Base-by-base conservation (phyloP, 2,888 invertebrate species). In the Dryobotodes eremita region DNA sequence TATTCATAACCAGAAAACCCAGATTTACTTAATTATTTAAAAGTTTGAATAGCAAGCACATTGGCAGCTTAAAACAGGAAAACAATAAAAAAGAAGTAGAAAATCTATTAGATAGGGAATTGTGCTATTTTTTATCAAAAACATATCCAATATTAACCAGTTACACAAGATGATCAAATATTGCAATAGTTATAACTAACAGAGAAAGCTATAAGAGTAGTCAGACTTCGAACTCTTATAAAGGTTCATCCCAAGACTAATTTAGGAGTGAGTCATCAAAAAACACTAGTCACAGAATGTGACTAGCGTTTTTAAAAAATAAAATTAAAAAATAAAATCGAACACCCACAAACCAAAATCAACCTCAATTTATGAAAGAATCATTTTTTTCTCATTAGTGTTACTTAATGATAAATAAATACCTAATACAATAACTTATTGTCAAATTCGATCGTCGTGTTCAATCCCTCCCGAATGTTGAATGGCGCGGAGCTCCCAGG, bases 401-500 rank as follows among this genome's bases (percentile, higher is more conserved):
- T n/a, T 46, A 46, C 17, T 46, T 17, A 55, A 20, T n/a, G 7
- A 26, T 42, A 23, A 59, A 66, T 79, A 55, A 66, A 55, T 26
- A 76, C 13, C 11, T 42, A 75, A 5, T 57, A 66, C 20, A 59
- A 61, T 57, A 71, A 79, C 75, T 61, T 50, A 50, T 17, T 15
- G 64, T 65, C 65, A 70, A 71, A 50, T 31, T 66, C 50, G 71
- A 55, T 71, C 2, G 48, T 17, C 20, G 36, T 70, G 26, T 62
- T 57, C 68, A 26, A 70, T 80, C 55, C 31, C 46, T 68, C 31
- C 69, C 10, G n/a, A 65, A 48, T 80, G 62, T 79, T 80, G 71
- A 83, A 89, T 80, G 76, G 71, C 66, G 59, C 55, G 66, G 84
- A 83, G 86, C 70, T 77, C 74, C 26, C 70, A 72, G 71, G 72